Evolutionary conservation across 2,888 invertebrate species (phyloP), one percentile per base, ranked within the genome.

Genomic region (Hirtodrosophila trivittata): DNA sequence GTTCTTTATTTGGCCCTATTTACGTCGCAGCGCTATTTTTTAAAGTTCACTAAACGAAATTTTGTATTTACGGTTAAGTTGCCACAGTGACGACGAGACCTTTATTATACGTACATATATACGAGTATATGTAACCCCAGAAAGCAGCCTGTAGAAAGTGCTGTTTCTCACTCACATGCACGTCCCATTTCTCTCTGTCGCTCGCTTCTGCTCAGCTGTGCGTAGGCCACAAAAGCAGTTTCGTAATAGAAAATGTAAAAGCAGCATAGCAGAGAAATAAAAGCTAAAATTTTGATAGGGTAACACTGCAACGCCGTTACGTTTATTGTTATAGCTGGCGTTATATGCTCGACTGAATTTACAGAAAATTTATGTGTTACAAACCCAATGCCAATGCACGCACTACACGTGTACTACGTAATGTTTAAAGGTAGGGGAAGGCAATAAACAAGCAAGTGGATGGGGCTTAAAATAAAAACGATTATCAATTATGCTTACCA

Each of bases 181-280:
- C 25, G 25, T 59, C 26, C 32, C 52, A 52, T 46, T 26, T 45
- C 42, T 47, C 28, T 42, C 52, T 45, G 42, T 8, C 59, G 6
- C 63, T 41, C 18, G 43, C 49, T 67, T 26, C 57, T 66, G 50
- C 80, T 72, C 76, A 77, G 81, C 85, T 76, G 77, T 77, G 85
- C 85, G 77, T 77, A 81, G 77, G 77, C 73, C 62, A 62, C 75
- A 68, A 58, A 65, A 50, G 52, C 64, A 54, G 67, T 77, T 81
- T 81, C 82, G 66, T 84, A 75, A 75, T 68, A 66, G 70, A 74
- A 77, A 78, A 75, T 78, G 60, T 58, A 62, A 77, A 76, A 72
- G 57, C 38, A 49, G 16, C 39, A 49, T 18, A 56, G 37, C 55
- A 38, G 32, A 51, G 10, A 67, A 42, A 67, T 47, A 33, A 57